Conservation (phyloP, 2,113 vertebrate genomes). For the Corapipo altera region DNA sequence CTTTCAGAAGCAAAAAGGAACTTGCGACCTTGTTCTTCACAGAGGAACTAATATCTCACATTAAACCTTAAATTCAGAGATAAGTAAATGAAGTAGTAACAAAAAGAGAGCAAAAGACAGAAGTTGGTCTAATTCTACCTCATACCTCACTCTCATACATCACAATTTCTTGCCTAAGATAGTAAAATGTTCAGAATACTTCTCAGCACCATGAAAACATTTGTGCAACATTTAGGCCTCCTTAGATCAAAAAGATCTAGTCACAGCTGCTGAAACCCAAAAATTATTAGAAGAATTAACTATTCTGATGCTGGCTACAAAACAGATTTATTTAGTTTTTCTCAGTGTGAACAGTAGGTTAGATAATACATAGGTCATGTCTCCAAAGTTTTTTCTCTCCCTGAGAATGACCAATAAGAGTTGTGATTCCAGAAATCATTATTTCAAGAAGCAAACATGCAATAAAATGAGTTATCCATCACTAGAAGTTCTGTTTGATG, state of each 20-base stretch:
- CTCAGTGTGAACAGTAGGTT: neutral
- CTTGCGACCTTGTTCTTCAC: neutral
- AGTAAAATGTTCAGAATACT: neutral
- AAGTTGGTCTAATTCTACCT: neutral
- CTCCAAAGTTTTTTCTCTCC: neutral
- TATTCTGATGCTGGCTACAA: neutral
- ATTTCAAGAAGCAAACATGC: neutral
- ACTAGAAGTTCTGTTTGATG: neutral
- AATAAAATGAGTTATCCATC: neutral
- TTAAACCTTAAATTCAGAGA: neutral
- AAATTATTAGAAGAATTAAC: neutral
- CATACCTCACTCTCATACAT: neutral
- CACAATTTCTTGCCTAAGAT: neutral
- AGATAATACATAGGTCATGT: neutral
- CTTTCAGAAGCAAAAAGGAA: neutral
- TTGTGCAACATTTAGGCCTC: neutral
- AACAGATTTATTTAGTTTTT: neutral
- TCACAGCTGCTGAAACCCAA: neutral
- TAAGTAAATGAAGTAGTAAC: neutral
- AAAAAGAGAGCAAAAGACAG: neutral
- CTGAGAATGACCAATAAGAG: neutral
- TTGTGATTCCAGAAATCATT: neutral
- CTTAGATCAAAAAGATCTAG: neutral
- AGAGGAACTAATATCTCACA: neutral
- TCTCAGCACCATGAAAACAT: neutral